A percentile compares a stretch with the other conserved stretches of the same genome.
phyloP scores from a whole-genome alignment of 2,888 invertebrate species.

The Halictus quadricinctus region DNA sequence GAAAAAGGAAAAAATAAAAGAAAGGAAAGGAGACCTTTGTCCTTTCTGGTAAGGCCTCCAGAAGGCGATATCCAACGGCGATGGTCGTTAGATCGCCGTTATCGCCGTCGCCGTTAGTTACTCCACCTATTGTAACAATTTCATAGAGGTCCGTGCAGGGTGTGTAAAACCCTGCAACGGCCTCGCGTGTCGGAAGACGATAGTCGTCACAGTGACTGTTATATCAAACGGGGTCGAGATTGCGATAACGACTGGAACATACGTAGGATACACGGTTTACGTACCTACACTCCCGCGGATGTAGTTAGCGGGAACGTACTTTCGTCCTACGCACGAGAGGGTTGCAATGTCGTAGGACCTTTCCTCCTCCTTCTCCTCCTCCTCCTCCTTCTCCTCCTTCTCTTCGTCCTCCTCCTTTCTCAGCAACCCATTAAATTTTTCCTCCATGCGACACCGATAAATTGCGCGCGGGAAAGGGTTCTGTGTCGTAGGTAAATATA shows the following conservation, averaged over 20 bases:
- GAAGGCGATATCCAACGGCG: slow-evolving; percentile 45
- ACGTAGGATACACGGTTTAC: slow-evolving; percentile 74
- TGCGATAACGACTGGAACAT: slow-evolving; percentile 77
- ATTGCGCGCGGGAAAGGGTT: slow-evolving; percentile 7
- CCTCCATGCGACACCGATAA: slow-evolving; percentile 14
- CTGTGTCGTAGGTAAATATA: slow-evolving; percentile 17
- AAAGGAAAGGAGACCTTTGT: slow-evolving; percentile 36
- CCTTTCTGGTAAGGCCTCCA: slow-evolving; percentile 34
- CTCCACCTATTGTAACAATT: slow-evolving; percentile 70
- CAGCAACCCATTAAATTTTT: slow-evolving; percentile 12
- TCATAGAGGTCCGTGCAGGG: slow-evolving; percentile 67
- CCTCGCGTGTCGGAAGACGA: slow-evolving; percentile 79
- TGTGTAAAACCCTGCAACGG: slow-evolving; percentile 67
- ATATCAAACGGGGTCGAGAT: slow-evolving; percentile 79
- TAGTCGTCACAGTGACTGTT: slow-evolving; percentile 81
- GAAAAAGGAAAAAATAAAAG: not conserved
- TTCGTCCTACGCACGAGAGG: slow-evolving; percentile 65
- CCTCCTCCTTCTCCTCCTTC: not conserved
- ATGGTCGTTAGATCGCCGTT: slow-evolving; percentile 63
- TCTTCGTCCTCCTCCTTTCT: not conserved
- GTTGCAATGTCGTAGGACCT: slow-evolving; percentile 61
- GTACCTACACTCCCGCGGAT: slow-evolving; percentile 63
- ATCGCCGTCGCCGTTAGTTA: slow-evolving; percentile 71
- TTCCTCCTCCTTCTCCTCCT: slow-evolving; percentile 6
- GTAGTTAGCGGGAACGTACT: slow-evolving; percentile 65